Evolutionary conservation across 2,113 vertebrate genomes (phyloP).

Genomic region (Ochotona princeps): DNA sequence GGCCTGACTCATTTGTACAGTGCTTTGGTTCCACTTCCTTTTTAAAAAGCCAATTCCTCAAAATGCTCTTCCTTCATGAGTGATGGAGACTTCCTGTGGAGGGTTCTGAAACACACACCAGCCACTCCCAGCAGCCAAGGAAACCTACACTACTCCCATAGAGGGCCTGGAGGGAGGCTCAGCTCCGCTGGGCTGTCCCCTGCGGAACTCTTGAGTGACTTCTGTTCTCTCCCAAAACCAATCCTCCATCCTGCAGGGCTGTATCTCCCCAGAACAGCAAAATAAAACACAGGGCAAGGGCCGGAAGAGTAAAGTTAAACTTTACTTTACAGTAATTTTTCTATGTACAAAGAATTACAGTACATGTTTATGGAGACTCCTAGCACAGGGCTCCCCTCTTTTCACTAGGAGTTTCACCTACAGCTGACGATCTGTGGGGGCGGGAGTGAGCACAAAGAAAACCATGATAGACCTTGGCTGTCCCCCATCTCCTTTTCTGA

Average conservation of each 20-base stretch:
- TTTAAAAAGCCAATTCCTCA: slow-evolving; percentile 73
- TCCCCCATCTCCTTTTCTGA: slow-evolving; percentile 80
- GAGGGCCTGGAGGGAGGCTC: neutral
- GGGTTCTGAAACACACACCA: slow-evolving; percentile 12
- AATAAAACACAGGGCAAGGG: slow-evolving; percentile 86
- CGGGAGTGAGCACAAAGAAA: slow-evolving; percentile 75
- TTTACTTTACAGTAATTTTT: slow-evolving; percentile 94
- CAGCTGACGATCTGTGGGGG: slow-evolving; percentile 86
- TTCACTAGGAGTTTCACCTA: slow-evolving; percentile 87
- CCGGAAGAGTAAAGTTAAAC: slow-evolving; percentile 92
- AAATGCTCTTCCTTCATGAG: slow-evolving; percentile 62
- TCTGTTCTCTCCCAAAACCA: slow-evolving; percentile 53
- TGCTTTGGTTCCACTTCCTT: slow-evolving; percentile 67
- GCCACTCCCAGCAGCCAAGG: neutral
- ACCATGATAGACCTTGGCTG: slow-evolving; percentile 85
- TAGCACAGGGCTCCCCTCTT: slow-evolving; percentile 86
- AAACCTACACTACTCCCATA: neutral
- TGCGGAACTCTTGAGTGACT: neutral
- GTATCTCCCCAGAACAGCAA: slow-evolving; percentile 63
- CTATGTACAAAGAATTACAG: slow-evolving; percentile 96
- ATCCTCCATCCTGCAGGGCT: slow-evolving; percentile 48
- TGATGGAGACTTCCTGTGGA: slow-evolving; percentile 37
- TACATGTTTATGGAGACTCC: slow-evolving; percentile 91
- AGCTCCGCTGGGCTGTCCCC: neutral
- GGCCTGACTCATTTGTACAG: slow-evolving; percentile 4